phyloP scores from a whole-genome alignment of 2,113 vertebrate species.

The Epinephelus fuscoguttatus region DNA sequence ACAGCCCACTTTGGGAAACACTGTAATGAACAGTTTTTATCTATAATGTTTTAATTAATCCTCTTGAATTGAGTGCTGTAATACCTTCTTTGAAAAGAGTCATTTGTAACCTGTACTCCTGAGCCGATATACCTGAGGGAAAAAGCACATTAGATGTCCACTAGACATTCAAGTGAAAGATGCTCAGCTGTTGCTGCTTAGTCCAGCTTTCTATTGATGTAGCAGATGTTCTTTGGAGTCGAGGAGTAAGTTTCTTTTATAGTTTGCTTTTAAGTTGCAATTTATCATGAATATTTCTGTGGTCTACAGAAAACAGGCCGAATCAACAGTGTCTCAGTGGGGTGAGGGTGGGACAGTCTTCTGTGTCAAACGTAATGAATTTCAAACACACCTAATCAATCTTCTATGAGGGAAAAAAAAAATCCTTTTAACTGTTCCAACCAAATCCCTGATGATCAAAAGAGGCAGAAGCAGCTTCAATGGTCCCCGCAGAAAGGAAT shows the following conservation, averaged over 20 bases:
- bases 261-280: slow-evolving; percentile 1
- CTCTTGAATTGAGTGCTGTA: neutral
- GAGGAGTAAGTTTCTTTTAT: neutral
- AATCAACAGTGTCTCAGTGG: neutral
- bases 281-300: neutral
- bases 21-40: neutral
- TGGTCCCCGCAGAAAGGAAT: slow-evolving; percentile 45
- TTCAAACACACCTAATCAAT: slow-evolving; percentile 60
- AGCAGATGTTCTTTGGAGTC: neutral
- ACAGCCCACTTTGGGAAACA: neutral
- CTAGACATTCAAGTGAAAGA: neutral
- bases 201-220: neutral
- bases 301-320: too few species aligned
- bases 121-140: neutral
- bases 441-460: slow-evolving; percentile 65
- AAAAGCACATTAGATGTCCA: neutral
- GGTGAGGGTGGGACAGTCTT: neutral
- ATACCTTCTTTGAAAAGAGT: neutral
- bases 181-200: neutral
- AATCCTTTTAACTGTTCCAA: slow-evolving; percentile 52
- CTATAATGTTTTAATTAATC: neutral
- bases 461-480: slow-evolving; percentile 48
- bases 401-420: slow-evolving; percentile 28
- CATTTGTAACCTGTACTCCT: neutral
- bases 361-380: slow-evolving; percentile 35